Conservation (phyloP, 2,797 vertebrate species). For the Columba guinea region DNA sequence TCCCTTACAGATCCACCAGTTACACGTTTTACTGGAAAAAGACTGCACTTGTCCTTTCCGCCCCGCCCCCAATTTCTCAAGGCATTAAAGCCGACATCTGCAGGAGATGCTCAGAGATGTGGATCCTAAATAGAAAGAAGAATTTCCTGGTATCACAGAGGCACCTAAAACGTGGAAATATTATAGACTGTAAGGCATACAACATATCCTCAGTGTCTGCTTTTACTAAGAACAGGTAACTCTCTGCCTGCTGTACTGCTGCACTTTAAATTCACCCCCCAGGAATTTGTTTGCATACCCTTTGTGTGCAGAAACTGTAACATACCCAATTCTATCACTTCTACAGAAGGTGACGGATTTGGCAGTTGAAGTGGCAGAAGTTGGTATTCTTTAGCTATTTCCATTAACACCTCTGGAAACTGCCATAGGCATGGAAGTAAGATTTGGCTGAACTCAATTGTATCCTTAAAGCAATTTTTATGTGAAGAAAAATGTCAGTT, state of each 20-base stretch:
- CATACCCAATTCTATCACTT: conserved; percentile 37
- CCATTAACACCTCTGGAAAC: conserved; percentile 66
- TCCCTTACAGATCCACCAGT: not conserved
- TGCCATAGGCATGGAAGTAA: conserved; percentile 35
- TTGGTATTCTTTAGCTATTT: conserved; percentile 63
- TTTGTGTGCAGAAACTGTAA: conserved; percentile 51
- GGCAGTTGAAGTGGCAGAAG: conserved; percentile 61
- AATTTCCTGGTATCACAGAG: conserved; percentile 22
- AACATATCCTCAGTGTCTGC: conserved; percentile 34
- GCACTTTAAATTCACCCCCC: conserved; percentile 26
- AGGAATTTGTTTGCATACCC: conserved; percentile 54
- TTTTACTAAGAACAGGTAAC: conserved; percentile 64
- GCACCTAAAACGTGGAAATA: conserved; percentile 26
- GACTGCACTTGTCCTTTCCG: not conserved
- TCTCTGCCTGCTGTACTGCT: conserved; percentile 34
- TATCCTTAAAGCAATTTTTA: conserved; percentile 61
- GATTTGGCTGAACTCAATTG: conserved; percentile 50
- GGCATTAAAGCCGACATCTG: conserved; percentile 37
- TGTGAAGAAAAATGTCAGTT: conserved; percentile 50
- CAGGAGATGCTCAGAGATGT: conserved; percentile 32
- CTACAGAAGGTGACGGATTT: conserved; percentile 56
- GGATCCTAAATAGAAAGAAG: conserved; percentile 30
- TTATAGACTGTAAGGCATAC: conserved; percentile 30
- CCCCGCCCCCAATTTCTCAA: not conserved
- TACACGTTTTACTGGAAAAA: not conserved